Percentiles rank a stretch among this genome's conserved stretches.
Evolutionary conservation across 2,113 vertebrate species (phyloP).

Genomic region (Opisthocomus hoazin): DNA sequence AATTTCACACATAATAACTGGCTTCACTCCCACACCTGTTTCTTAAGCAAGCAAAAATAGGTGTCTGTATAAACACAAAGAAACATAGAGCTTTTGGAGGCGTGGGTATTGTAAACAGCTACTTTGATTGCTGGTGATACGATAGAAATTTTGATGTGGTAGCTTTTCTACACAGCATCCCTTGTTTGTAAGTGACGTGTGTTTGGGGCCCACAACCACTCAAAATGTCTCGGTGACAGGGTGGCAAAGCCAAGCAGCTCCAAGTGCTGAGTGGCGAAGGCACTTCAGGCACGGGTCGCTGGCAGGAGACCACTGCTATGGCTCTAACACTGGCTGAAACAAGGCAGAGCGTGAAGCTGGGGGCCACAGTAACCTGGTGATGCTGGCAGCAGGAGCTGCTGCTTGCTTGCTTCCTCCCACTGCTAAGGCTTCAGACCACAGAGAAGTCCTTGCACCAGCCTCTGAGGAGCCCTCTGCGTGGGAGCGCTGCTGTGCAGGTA

Average conservation of each 20-base stretch:
- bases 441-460: background rate
- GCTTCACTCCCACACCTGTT: constrained; percentile 4
- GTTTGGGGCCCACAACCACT: background rate
- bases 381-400: background rate
- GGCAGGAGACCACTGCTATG: fast-evolving
- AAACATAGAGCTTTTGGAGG: background rate
- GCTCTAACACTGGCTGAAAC: background rate
- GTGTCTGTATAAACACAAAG: background rate
- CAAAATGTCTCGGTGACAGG: background rate
- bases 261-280: background rate
- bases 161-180: background rate
- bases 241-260: background rate
- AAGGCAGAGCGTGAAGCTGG: background rate
- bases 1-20: background rate
- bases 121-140: background rate
- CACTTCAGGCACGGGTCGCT: background rate
- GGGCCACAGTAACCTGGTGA: background rate
- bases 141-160: background rate
- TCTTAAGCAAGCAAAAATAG: background rate
- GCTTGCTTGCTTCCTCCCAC: background rate
- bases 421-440: background rate
- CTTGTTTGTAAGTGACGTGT: background rate
- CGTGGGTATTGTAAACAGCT: background rate
- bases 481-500: background rate
- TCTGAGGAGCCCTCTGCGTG: background rate